A percentile compares a stretch with the other conserved stretches of the same genome.
Conservation (phyloP, 2,888 invertebrate genomes). For the Mythimna ferrago region DNA sequence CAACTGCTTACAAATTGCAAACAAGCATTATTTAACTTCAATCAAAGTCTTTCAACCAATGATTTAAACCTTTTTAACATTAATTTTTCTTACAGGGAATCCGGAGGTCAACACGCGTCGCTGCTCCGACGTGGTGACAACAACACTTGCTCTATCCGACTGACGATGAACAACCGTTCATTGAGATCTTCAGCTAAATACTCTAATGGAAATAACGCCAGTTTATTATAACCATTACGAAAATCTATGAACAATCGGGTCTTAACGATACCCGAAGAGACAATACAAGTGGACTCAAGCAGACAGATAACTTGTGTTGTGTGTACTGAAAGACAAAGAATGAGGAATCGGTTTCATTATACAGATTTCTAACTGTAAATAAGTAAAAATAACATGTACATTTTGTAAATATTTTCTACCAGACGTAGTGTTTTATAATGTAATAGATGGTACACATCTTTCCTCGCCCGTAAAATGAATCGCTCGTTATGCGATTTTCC, state of each 20-base stretch:
- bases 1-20: not conserved
- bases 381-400: conserved; percentile 14
- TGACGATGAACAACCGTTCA: conserved; percentile 82
- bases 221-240: conserved; percentile 81
- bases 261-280: conserved; percentile 63
- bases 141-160: conserved; percentile 83
- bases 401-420: conserved; percentile 46
- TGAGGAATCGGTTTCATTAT: conserved; percentile 57
- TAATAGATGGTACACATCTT: conserved; percentile 30
- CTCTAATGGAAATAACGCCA: conserved; percentile 83
- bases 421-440: conserved; percentile 37
- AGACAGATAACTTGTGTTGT: conserved; percentile 70
- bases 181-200: conserved; percentile 83
- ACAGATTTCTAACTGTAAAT: conserved; percentile 57
- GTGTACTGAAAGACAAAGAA: conserved; percentile 70
- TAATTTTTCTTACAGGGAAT: conserved; percentile 76
- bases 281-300: conserved; percentile 56
- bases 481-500: not conserved
- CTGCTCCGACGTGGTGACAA: conserved; percentile 83
- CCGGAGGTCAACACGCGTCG: conserved; percentile 84
- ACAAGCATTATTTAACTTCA: not conserved
- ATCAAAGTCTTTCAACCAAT: not conserved
- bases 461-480: not conserved
- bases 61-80: conserved; percentile 1
- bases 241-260: conserved; percentile 52